Conservation (phyloP, 2,888 invertebrate genomes). For the Catocala sponsa region DNA sequence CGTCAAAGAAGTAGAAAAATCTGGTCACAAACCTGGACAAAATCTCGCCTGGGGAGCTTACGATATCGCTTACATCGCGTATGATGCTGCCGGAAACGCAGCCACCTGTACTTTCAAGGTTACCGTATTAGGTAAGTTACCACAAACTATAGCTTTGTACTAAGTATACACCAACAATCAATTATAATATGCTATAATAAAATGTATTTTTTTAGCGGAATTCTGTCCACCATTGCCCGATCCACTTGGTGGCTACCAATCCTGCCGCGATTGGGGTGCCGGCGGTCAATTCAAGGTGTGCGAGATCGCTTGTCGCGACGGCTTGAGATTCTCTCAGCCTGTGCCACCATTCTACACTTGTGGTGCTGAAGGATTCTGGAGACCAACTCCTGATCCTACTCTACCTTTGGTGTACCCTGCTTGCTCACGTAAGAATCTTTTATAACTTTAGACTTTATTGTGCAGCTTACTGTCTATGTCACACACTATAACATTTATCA, state of each 20-base stretch:
- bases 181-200: no score
- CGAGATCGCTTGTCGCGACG: constrained; percentile 95
- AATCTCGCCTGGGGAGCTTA: constrained; percentile 97
- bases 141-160: neutral
- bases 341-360: constrained; percentile 99
- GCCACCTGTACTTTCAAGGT: constrained; percentile 97
- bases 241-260: constrained; percentile 96
- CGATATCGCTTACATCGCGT: constrained; percentile 97
- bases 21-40: constrained; percentile 95
- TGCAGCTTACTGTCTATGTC: no score
- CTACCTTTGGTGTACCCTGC: constrained; percentile 96
- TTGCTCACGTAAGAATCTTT: constrained; percentile 92
- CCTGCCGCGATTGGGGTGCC: constrained; percentile 98
- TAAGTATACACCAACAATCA: no score
- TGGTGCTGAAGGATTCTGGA: constrained; percentile 99
- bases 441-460: neutral
- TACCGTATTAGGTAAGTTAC: constrained; percentile 93
- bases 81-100: constrained; percentile 96
- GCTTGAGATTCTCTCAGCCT: constrained; percentile 96
- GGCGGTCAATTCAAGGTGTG: constrained; percentile 98
- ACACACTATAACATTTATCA: neutral
- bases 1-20: constrained; percentile 93
- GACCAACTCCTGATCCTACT: constrained; percentile 94
- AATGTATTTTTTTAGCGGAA: constrained; percentile 89
- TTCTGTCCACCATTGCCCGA: constrained; percentile 96